Evolutionary conservation across 2,113 vertebrate genomes (phyloP), one percentile per base, ranked within the genome.

Genomic region (Lota lota): DNA sequence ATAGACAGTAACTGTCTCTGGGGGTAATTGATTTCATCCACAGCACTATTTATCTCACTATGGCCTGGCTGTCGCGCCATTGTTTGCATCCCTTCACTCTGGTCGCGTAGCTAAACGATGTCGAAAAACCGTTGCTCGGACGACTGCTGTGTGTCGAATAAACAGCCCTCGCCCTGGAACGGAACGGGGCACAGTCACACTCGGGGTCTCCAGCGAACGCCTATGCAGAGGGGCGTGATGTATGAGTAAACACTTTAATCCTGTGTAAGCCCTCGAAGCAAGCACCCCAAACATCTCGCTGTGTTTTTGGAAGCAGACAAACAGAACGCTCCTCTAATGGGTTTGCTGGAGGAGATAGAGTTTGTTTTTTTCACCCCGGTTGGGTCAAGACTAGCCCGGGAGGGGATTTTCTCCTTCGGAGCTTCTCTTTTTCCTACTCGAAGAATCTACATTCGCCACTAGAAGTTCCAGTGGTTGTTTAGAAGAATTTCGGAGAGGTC

Each of bases 171-270:
- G 79, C 28, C 28, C 28, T 33, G 28, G 28, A 33, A 5, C 28
- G 28, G 28, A 33, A 5, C 28, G 28, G 28, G 28, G 28, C 28
- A 17, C 4, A 21, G 17, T 47, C 53, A 78, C 62, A 68, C 74
- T 73, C 70, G 77, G 72, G 79, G 73, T 80, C 76, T 81, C 54
- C 57, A 63, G 72, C 22, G 66, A 70, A 79, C 78, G 83, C 75
- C 75, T 70, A 72, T 22, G 75, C 69, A 56, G 77, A 76, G 81
- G 78, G 86, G 81, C 81, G 82, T 81, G 79, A 82, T 82, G 83
- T 88, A 80, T 83, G 70, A 65, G 84, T 90, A 88, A 89, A 92
- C 86, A 90, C 81, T 84, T 85, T 87, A 90, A 91, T 90, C 82
- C 84, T 3, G 59, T 69, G 75, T 88, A 89, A 90, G 81, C 82